Evolutionary conservation across 2,113 vertebrate genomes (phyloP), one percentile per base, ranked within the genome.

Genomic region (Scopus umbretta): DNA sequence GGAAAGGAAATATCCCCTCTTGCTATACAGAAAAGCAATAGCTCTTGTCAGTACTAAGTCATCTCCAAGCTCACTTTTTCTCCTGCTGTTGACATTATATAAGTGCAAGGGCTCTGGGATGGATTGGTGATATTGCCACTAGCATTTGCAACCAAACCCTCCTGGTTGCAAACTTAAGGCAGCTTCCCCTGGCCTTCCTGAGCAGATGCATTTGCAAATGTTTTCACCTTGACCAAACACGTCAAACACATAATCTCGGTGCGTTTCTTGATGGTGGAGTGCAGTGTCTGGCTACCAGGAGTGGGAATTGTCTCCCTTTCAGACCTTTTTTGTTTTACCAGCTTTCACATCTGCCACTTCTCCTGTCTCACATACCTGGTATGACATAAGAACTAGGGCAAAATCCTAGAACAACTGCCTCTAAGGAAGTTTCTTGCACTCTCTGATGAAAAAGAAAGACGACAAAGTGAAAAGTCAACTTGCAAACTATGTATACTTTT

Each of bases 171-270:
- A 70, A 84, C 7, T 81, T 73, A 71, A 2, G 6, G 61, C 55
- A 76, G 36, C 40, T 53, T 45, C 22, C 34, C 27, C 61, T 74
- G 30, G 45, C 52, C 66, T 82, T 94, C 45, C 62, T 50, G 17
- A 91, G 50, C 56, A 93, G 68, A 90, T 43, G 26, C 10, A 80
- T 94, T 96, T 94, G 66, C 40, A 94, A 92, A 88, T 88, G 21
- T 92, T 97, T 96, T 96, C 95, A 96, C 85, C 85, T 90, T 96
- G 96, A 95, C 82, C 86, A 93, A 94, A 88, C 70, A 95, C 20
- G 72, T 94, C 88, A 92, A 68, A 86, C 67, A 84, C 86, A 84
- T 80, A 88, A 90, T 81, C 32, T 92, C 81, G 76, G 43, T 7
- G 7, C 73, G 45, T 27, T 91, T 90, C 61, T 86, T 86, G 38